These are phyloP conservation scores for Pyxicephalus adspersus DNA, from an alignment of 2,113 vertebrate species.

Conservation along the genomic window DNA sequence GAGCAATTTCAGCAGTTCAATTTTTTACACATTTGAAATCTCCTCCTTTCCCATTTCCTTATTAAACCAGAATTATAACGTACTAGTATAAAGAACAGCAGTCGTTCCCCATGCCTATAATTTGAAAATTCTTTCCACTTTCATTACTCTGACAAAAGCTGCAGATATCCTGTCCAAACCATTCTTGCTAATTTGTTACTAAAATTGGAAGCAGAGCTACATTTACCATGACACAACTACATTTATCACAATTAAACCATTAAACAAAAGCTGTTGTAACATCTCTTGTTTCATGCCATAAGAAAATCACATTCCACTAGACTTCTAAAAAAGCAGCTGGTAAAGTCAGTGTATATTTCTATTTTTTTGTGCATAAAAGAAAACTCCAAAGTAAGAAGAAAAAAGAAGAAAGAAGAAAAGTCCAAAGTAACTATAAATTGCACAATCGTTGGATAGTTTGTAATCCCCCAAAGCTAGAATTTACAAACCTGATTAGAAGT, in stretches of 20 bases:
- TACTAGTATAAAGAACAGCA: slow-evolving; percentile 21
- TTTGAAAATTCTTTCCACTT: slow-evolving; percentile 21
- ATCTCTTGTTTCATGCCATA: slow-evolving; percentile 5
- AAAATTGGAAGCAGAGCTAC: not conserved
- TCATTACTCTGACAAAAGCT: slow-evolving; percentile 27
- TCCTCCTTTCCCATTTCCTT: slow-evolving; percentile 25
- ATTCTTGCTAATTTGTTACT: slow-evolving; percentile 35
- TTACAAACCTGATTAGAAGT: too few relatives aligned
- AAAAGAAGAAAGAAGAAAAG: too few relatives aligned
- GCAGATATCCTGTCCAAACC: slow-evolving; percentile 7
- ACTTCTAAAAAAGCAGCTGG: too few relatives aligned
- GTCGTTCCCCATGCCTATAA: not conserved
- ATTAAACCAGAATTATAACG: slow-evolving; percentile 23
- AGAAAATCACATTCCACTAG: not conserved
- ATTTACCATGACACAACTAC: not conserved
- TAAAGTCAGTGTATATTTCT: too few relatives aligned
- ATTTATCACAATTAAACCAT: slow-evolving; percentile 27
- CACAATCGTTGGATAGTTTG: too few relatives aligned
- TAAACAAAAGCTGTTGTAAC: slow-evolving; percentile 2
- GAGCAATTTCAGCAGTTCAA: too few relatives aligned
- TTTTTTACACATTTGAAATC: not conserved
- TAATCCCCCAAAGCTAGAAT: too few relatives aligned
- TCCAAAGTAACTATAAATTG: too few relatives aligned
- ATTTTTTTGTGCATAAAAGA: too few relatives aligned
- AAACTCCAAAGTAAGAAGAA: too few relatives aligned